phyloP scores from a whole-genome alignment of 2,797 vertebrate species.

The Pipistrellus kuhlii region DNA sequence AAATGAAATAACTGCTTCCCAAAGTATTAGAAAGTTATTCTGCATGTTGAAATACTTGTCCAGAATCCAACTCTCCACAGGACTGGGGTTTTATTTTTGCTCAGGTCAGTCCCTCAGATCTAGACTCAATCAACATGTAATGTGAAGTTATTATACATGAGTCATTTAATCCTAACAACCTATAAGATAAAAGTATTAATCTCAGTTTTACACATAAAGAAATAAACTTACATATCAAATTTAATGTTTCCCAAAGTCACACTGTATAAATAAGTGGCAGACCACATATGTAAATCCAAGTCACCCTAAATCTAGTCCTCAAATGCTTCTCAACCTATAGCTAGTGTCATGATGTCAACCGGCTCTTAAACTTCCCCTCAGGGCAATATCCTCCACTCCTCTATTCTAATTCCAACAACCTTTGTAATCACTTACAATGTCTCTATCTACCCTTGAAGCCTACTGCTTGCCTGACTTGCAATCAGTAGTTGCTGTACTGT shows the following conservation, averaged over 20 bases:
- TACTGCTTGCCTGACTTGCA: conserved; percentile 10
- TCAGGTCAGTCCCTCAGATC: conserved; percentile 23
- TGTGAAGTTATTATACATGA: neutral
- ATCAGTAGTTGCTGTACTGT: neutral
- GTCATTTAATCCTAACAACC: neutral
- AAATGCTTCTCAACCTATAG: conserved; percentile 16
- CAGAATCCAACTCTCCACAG: conserved; percentile 24
- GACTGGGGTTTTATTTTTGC: conserved; percentile 17
- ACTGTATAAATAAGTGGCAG: conserved; percentile 1
- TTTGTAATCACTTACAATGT: conserved; percentile 21
- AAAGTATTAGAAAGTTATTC: conserved; percentile 52
- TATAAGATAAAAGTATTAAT: conserved; percentile 46
- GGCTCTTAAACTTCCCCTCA: conserved; percentile 3
- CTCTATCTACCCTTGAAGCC: conserved; percentile 6
- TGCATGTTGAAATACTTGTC: neutral
- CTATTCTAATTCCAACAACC: conserved; percentile 23
- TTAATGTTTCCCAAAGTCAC: neutral
- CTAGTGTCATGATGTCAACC: neutral
- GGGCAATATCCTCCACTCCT: neutral
- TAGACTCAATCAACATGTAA: neutral
- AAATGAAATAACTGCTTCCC: conserved; percentile 50
- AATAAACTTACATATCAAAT: conserved; percentile 8
- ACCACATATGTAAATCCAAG: conserved; percentile 35
- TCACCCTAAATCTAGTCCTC: conserved; percentile 37
- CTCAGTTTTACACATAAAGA: conserved; percentile 32